Conservation (phyloP, 2,888 invertebrate species). For the Pristionchus mayeri region DNA sequence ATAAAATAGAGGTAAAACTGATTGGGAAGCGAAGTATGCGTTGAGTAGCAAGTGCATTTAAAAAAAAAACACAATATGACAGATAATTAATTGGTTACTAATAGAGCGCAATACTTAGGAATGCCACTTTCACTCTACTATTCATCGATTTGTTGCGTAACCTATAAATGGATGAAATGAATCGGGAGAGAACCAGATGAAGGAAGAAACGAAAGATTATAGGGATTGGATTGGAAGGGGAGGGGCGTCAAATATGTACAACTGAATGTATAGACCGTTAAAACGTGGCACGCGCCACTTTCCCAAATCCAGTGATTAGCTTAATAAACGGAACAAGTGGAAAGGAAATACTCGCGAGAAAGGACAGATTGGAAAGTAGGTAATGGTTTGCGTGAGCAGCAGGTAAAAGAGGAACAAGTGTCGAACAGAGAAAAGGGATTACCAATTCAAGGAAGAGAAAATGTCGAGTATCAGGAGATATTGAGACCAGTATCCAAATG, state of each 20-base stretch:
- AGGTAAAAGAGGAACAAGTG: background rate
- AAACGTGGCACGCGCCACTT: constrained; percentile 8
- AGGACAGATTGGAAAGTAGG: constrained; percentile 24
- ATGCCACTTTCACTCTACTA: background rate
- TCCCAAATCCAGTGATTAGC: constrained; percentile 14
- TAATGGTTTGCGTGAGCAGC: background rate
- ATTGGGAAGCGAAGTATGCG: constrained; percentile 19
- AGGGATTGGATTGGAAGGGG: constrained; percentile 6
- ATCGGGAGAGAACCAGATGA: background rate
- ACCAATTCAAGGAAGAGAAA: constrained; percentile 31
- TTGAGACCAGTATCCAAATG: constrained; percentile 28
- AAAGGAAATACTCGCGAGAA: constrained; percentile 40
- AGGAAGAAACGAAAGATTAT: constrained; percentile 1
- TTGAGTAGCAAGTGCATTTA: background rate
- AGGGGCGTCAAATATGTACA: constrained; percentile 19
- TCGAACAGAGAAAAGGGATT: background rate
- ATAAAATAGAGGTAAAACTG: background rate
- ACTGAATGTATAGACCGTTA: constrained; percentile 4
- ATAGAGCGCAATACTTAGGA: background rate
- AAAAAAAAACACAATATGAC: background rate
- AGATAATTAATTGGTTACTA: background rate
- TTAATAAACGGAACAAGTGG: background rate
- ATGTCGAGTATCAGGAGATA: background rate
- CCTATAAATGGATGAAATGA: background rate
- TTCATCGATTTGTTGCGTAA: background rate